Conservation (phyloP, 1,140 invertebrate species). For the Bicyclus anynana region DNA sequence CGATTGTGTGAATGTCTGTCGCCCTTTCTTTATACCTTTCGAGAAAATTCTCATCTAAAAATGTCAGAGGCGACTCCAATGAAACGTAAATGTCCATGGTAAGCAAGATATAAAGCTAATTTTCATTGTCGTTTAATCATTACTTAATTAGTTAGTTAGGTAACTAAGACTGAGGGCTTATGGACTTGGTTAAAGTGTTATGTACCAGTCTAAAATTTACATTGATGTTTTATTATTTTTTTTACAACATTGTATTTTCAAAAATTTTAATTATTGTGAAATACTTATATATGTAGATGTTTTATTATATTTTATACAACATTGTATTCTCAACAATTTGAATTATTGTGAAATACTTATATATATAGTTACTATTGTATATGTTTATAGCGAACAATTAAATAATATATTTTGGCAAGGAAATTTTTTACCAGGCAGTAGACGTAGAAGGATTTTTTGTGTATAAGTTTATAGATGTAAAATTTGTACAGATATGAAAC, state of each 20-base stretch:
- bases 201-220: neutral
- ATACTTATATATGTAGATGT: too few relatives aligned
- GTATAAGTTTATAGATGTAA: neutral
- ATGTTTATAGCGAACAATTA: too few relatives aligned
- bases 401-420: too few relatives aligned
- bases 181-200: neutral
- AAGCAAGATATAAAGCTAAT: slow-evolving; percentile 71
- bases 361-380: too few relatives aligned
- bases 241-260: too few relatives aligned
- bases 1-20: slow-evolving; percentile 35
- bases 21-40: slow-evolving; percentile 31
- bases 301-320: too few relatives aligned
- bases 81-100: slow-evolving; percentile 49
- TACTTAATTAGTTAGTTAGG: slow-evolving; percentile 46
- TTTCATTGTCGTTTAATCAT: slow-evolving; percentile 33
- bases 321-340: too few relatives aligned
- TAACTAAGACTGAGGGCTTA: slow-evolving; percentile 30
- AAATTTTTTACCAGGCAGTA: too few relatives aligned
- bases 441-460: too few relatives aligned
- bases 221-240: neutral
- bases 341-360: too few relatives aligned
- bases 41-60: slow-evolving; percentile 28
- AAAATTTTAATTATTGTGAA: too few relatives aligned
- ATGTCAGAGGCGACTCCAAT: slow-evolving; percentile 72
- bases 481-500: neutral